Evolutionary conservation across 2,888 invertebrate genomes (phyloP).

Genomic region (Nipponacmea schrenckii): DNA sequence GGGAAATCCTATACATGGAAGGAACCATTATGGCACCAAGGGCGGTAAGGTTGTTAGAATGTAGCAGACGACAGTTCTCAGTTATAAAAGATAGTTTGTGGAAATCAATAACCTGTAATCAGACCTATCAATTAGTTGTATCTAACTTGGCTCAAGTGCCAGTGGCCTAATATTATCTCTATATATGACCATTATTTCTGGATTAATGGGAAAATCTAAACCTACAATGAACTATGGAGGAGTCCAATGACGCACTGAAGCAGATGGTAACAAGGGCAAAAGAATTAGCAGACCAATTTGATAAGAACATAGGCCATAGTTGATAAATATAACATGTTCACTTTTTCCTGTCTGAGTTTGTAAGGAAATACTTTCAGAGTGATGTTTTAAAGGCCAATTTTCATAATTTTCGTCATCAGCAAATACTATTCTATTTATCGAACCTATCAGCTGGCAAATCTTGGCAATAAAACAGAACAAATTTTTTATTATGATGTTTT

Average conservation of each 20-base stretch:
- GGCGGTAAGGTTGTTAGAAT: not conserved
- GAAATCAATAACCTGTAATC: constrained; percentile 2
- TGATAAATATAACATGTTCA: not conserved
- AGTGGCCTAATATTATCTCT: not conserved
- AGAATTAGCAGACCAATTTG: constrained; percentile 2
- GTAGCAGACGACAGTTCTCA: not conserved
- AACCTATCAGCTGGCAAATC: no score
- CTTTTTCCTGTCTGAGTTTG: no score
- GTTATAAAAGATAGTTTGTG: not conserved
- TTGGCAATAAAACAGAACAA: no score
- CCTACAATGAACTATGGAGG: not conserved
- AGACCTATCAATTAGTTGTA: not conserved
- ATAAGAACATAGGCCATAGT: not conserved
- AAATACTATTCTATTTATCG: no score
- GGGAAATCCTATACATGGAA: constrained; percentile 6
- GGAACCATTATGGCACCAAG: not conserved
- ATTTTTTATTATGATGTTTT: no score
- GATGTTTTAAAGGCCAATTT: no score
- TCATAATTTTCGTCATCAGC: no score
- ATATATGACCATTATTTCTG: not conserved
- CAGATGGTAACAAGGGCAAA: constrained; percentile 2
- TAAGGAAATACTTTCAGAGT: no score
- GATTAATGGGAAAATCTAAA: not conserved
- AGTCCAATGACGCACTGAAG: not conserved
- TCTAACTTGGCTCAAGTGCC: not conserved